Evolutionary conservation across 2,888 invertebrate species (phyloP).

Genomic region (Limnephilus rhombicus): DNA sequence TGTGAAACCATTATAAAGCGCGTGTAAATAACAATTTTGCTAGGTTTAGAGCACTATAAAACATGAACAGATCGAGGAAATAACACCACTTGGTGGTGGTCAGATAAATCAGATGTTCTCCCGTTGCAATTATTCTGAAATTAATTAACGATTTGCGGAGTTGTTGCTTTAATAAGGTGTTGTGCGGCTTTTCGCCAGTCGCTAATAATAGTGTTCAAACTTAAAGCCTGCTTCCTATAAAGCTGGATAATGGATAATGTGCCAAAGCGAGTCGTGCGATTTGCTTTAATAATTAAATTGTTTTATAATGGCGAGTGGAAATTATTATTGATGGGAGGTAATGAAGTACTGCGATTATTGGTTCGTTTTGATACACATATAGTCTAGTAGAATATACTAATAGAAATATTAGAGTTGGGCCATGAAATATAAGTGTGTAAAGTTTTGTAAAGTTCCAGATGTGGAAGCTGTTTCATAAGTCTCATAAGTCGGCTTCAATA

Average conservation of each 20-base stretch:
- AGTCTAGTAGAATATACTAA: no score
- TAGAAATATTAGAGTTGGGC: no score
- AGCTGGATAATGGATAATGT: neutral
- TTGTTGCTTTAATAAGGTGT: neutral
- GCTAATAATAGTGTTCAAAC: constrained; percentile 21
- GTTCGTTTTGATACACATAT: no score
- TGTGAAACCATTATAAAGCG: neutral
- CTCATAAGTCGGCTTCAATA: no score
- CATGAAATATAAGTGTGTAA: no score
- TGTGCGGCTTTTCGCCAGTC: neutral
- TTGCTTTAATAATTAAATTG: neutral
- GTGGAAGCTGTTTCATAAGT: no score
- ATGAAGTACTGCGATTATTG: neutral
- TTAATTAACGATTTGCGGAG: neutral
- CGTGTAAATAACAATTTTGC: neutral
- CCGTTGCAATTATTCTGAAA: neutral
- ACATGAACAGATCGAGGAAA: neutral
- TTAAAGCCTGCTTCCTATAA: neutral
- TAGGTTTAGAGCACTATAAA: neutral
- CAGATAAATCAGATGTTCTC: constrained; percentile 20
- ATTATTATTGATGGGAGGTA: neutral
- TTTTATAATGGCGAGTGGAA: neutral
- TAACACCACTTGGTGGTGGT: constrained; percentile 7
- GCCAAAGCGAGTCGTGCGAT: neutral
- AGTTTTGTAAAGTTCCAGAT: no score